Percentiles rank a stretch among this genome's conserved stretches.
These are phyloP conservation scores for Meiosimyza decipiens DNA, from an alignment of 2,888 invertebrate species.

Conservation along the genomic window DNA sequence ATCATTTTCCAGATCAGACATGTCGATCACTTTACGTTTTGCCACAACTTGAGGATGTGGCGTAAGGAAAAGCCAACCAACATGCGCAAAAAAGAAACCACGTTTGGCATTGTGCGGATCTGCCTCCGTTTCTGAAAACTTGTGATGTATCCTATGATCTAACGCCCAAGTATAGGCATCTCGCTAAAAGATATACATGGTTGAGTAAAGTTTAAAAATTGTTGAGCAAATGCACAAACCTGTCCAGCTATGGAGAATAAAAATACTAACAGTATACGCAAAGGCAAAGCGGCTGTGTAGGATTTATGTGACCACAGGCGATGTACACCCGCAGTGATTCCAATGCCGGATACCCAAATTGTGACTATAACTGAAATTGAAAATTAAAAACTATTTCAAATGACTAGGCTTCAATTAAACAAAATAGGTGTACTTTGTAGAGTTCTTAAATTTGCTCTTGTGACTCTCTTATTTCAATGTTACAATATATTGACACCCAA, in stretches of 20 bases:
- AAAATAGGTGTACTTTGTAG: not conserved
- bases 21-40: conserved; percentile 75
- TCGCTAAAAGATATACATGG: conserved; percentile 69
- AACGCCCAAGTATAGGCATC: conserved; percentile 88
- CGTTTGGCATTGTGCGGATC: conserved; percentile 80
- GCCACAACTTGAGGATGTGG: conserved; percentile 83
- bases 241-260: conserved; percentile 85
- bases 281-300: conserved; percentile 78
- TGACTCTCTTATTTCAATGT: not conserved
- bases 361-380: conserved; percentile 67
- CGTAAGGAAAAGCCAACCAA: conserved; percentile 89
- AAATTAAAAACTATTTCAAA: conserved; percentile 10
- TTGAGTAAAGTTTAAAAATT: not conserved
- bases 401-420: too few species aligned
- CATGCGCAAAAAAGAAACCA: conserved; percentile 92
- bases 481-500: not conserved
- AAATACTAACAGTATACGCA: conserved; percentile 75
- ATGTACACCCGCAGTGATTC: conserved; percentile 85
- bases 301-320: conserved; percentile 84
- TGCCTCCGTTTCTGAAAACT: conserved; percentile 87
- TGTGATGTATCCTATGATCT: conserved; percentile 90
- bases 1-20: conserved; percentile 78
- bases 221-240: conserved; percentile 67
- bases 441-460: not conserved
- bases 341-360: conserved; percentile 81